Conservation (phyloP, 1,140 invertebrate species). For the Panagrolaimus sp. region DNA sequence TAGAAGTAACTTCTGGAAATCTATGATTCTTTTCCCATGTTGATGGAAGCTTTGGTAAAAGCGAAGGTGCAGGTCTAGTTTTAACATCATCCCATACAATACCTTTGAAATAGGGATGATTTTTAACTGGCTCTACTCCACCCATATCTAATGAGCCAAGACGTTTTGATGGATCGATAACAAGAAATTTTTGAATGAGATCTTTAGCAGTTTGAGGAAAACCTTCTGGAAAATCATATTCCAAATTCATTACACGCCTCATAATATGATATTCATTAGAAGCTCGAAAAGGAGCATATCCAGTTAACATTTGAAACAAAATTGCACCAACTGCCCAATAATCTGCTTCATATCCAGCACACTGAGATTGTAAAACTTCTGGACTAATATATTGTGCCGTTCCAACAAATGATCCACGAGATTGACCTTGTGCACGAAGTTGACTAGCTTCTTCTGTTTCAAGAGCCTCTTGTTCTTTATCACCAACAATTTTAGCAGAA, state of each 20-base stretch:
- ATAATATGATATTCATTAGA: conserved; percentile 93
- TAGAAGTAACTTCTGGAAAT: conserved; percentile 60
- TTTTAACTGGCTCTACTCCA: conserved; percentile 30
- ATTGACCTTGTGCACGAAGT: conserved; percentile 7
- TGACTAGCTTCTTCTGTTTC: conserved; percentile 3
- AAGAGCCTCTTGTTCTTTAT: conserved; percentile 10
- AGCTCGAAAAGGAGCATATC: conserved; percentile 81
- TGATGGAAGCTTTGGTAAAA: conserved; percentile 74
- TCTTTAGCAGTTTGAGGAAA: conserved; percentile 77
- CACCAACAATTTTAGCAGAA: conserved; percentile 67
- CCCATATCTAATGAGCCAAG: conserved; percentile 36
- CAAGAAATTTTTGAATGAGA: conserved; percentile 78
- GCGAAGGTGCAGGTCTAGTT: conserved; percentile 70
- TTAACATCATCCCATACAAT: conserved; percentile 77
- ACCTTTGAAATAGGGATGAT: conserved; percentile 58
- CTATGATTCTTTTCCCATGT: conserved; percentile 48
- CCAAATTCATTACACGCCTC: conserved; percentile 83
- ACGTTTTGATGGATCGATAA: conserved; percentile 56
- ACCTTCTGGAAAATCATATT: conserved; percentile 84
- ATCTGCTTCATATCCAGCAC: conserved; percentile 46
- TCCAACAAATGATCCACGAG: conserved; percentile 84
- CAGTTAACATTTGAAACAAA: conserved; percentile 90
- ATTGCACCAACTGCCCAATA: conserved; percentile 98
- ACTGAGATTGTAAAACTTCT: conserved; percentile 66
- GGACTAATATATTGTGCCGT: conserved; percentile 98